Base-by-base conservation (phyloP, 2,888 invertebrate species). In the Helobdella robusta region DNA sequence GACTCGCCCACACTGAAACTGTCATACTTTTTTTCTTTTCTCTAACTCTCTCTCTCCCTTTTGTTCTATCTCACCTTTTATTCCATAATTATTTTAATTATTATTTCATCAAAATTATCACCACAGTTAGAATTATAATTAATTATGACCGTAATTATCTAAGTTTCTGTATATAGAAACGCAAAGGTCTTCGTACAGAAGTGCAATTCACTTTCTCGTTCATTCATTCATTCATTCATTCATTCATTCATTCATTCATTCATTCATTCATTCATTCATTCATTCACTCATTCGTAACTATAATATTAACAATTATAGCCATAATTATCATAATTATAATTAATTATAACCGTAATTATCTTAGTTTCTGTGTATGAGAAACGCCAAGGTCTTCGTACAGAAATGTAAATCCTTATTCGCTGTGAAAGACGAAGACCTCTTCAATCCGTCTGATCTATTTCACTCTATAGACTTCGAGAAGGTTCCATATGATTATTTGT, bases 141-240 rank as follows among this genome's bases (percentile, higher is more conserved):
- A n/a, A n/a, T n/a, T n/a, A n/a, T n/a, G n/a, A n/a, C n/a, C n/a
- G n/a, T n/a, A n/a, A n/a, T n/a, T n/a, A n/a, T 84, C 85, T 66
- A 83, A 97, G 91, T 97, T 97, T 80, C 83, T 95, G 74, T 93
- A 95, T 81, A 84, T 91, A 86, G 93, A 76, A 98, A 97, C 81
- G 95, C 97, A 73, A 86, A 89, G 76, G 85, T 89, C 72, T 98
- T 98, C 81, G 83, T 95, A 66, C 86, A 87, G 71, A 87, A 89
- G 28, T 94, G 94, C 77, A 86, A 86, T 74, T 85, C 85, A 15
- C 44, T 15, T n/a, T n/a, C 44, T 40, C 44, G 11, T 11, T n/a
- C 44, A 11, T 40, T 40, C 44, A 40, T 40, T 15, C 44, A 15
- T 15, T 4, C 20, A 15, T 28, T 6, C 11, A n/a, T 8, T 20